Percentiles rank a stretch among this genome's conserved stretches.
These are phyloP conservation scores for Lordiphosa mommai DNA, from an alignment of 1,140 invertebrate genomes.

Conservation along the genomic window DNA sequence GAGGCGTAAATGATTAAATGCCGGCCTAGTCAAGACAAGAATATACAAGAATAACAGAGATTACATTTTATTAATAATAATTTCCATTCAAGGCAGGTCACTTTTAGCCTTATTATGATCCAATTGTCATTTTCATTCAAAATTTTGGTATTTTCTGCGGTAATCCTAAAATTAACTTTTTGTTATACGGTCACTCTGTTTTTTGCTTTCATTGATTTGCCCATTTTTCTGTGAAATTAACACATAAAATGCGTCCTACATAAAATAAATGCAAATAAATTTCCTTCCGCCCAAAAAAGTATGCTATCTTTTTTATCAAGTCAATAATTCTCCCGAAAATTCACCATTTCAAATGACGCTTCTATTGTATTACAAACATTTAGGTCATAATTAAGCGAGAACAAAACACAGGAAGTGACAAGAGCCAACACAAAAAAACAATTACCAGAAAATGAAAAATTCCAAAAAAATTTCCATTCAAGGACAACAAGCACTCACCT, in stretches of 20 bases:
- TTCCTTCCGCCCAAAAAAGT: neutral
- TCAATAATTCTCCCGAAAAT: neutral
- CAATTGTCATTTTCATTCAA: no score
- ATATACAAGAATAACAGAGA: no score
- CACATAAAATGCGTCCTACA: no score
- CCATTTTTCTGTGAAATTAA: no score
- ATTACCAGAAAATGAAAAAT: slow-evolving; percentile 38
- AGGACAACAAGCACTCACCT: slow-evolving; percentile 32
- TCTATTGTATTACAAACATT: slow-evolving; percentile 21
- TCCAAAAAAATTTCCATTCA: slow-evolving; percentile 33
- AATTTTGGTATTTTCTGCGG: no score
- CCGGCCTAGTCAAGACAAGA: neutral
- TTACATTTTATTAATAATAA: no score
- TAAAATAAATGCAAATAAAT: neutral
- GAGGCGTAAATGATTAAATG: slow-evolving; percentile 47
- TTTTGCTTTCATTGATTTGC: no score
- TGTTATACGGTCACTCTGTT: no score
- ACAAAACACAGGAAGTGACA: slow-evolving; percentile 37
- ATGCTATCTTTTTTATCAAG: slow-evolving; percentile 3
- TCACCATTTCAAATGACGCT: neutral
- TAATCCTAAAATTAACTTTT: no score
- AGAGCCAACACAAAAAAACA: slow-evolving; percentile 42
- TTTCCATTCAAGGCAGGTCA: no score
- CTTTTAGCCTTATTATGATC: no score
- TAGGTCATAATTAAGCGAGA: slow-evolving; percentile 38